Percentiles rank a stretch among this genome's conserved stretches.
These are phyloP conservation scores for Megalops cyprinoides DNA, from an alignment of 2,797 vertebrate genomes.

Conservation along the genomic window DNA sequence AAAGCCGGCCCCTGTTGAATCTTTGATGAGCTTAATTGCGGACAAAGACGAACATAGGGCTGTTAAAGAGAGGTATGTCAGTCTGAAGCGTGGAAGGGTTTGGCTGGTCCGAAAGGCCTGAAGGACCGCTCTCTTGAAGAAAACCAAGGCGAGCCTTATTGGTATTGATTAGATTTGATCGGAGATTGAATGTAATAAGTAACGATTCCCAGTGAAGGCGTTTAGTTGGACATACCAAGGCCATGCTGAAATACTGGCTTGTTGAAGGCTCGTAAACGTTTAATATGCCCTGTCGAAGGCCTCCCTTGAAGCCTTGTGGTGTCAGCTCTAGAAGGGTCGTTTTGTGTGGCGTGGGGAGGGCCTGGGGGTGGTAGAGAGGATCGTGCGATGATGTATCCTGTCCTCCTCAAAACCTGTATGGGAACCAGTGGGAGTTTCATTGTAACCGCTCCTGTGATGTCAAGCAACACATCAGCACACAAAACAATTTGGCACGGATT, in stretches of 20 bases:
- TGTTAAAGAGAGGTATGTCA: not conserved
- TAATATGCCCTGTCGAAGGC: too few species aligned
- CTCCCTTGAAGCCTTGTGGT: not conserved
- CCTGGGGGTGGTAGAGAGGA: too few species aligned
- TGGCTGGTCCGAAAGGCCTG: slow-evolving; percentile 41
- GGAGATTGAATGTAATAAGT: slow-evolving; percentile 43
- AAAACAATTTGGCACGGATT: too few species aligned
- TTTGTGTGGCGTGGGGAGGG: too few species aligned
- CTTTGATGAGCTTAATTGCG: slow-evolving; percentile 5
- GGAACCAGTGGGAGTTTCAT: not conserved
- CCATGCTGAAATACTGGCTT: too few species aligned
- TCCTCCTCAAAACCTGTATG: not conserved
- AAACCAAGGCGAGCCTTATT: slow-evolving; percentile 23
- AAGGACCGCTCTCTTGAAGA: slow-evolving; percentile 50
- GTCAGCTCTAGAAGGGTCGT: not conserved
- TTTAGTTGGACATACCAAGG: slow-evolving; percentile 27
- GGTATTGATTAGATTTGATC: slow-evolving; percentile 29
- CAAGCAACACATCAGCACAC: too few species aligned
- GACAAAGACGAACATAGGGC: not conserved
- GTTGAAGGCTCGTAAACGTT: too few species aligned
- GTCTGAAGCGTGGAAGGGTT: slow-evolving; percentile 20
- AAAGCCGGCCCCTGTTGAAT: not conserved
- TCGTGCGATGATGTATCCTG: not conserved
- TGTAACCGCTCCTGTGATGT: too few species aligned
- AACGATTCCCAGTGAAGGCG: not conserved